A percentile compares a stretch with the other conserved stretches of the same genome.
These are phyloP conservation scores for Esox niger DNA, from an alignment of 2,113 vertebrate genomes.

Conservation along the genomic window DNA sequence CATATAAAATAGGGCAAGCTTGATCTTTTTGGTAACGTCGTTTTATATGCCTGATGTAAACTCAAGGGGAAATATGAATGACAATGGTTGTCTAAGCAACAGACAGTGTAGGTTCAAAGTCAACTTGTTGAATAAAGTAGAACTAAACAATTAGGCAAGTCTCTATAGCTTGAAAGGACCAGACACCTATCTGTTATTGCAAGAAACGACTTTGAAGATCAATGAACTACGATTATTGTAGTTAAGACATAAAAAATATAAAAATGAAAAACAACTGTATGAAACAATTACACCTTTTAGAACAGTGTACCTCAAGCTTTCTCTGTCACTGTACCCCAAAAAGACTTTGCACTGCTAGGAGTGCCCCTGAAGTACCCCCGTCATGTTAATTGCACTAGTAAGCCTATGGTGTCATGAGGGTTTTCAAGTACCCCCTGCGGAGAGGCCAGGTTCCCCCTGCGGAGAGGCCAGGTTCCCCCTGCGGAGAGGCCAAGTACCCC, in stretches of 20 bases:
- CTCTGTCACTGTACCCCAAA: no score
- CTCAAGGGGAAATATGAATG: constrained; percentile 22
- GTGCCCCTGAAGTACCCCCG: no score
- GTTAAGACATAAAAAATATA: not conserved
- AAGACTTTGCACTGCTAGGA: no score
- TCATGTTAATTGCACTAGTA: no score
- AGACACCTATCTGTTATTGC: constrained; percentile 1
- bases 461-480: no score
- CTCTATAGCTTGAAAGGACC: not conserved
- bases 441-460: no score
- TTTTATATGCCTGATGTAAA: constrained; percentile 30
- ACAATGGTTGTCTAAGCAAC: not conserved
- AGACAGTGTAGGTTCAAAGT: not conserved
- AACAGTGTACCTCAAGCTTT: no score
- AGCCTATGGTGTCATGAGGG: no score
- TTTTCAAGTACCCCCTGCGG: no score
- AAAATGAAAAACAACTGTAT: no score
- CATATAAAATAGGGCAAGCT: constrained; percentile 31
- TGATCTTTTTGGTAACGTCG: constrained; percentile 24
- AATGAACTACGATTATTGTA: not conserved
- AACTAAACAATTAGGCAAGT: not conserved
- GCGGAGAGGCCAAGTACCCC: no score
- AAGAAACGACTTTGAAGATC: not conserved
- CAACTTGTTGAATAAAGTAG: not conserved
- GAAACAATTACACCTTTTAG: no score